Conservation (phyloP, 2,797 vertebrate species). For the Cygnus olor region DNA sequence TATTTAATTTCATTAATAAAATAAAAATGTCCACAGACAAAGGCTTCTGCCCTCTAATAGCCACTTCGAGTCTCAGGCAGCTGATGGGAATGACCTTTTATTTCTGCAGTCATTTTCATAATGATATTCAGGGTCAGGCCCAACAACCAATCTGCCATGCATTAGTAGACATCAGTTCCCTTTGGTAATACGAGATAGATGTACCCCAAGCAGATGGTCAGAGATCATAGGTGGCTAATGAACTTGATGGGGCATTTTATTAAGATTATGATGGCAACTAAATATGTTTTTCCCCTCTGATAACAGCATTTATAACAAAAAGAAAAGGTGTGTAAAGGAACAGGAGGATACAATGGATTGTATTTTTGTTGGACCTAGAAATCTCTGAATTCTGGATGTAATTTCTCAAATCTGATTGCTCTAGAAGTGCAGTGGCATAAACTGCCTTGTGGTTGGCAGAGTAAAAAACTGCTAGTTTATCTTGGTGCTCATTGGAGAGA, state of each 20-base stretch:
- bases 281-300: background rate
- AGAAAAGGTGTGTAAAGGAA: background rate
- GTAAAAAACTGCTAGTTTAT: background rate
- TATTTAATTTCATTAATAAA: background rate
- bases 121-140: background rate
- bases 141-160: background rate
- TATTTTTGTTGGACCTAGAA: rapidly evolving
- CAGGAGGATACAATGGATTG: background rate
- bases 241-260: background rate
- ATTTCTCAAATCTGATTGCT: background rate
- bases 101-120: background rate
- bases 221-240: background rate
- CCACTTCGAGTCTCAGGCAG: background rate
- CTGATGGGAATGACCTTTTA: background rate
- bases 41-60: background rate
- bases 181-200: background rate
- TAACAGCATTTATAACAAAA: background rate
- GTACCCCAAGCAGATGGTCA: background rate
- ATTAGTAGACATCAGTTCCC: background rate
- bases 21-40: background rate
- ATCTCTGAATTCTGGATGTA: background rate
- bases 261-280: background rate
- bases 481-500: background rate
- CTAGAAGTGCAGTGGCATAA: background rate
- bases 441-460: background rate